These are phyloP conservation scores for Drosophila mayri DNA, from an alignment of 1,140 invertebrate genomes.

Conservation along the genomic window DNA sequence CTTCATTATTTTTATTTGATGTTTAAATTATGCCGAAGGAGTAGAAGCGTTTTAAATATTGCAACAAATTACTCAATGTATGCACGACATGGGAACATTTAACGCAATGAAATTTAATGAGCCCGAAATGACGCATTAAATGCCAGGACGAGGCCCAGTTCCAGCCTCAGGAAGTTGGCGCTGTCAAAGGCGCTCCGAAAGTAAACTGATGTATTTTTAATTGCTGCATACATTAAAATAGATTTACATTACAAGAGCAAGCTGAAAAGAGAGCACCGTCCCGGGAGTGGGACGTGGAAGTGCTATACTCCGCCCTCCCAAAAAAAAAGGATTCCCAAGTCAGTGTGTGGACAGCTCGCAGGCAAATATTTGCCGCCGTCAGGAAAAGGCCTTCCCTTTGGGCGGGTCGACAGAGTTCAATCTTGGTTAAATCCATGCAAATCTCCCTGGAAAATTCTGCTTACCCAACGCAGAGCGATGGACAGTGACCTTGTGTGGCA, in stretches of 20 bases:
- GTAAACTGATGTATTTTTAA: slow-evolving; percentile 76
- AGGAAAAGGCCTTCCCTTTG: slow-evolving; percentile 36
- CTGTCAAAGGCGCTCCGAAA: slow-evolving; percentile 37
- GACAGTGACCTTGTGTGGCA: slow-evolving; percentile 35
- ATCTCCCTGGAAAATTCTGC: slow-evolving; percentile 33
- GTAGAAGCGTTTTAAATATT: slow-evolving; percentile 30
- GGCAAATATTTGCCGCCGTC: slow-evolving; percentile 65
- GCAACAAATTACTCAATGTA: slow-evolving; percentile 46
- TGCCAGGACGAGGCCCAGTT: slow-evolving; percentile 25
- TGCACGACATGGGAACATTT: slow-evolving; percentile 23
- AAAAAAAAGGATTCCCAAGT: slow-evolving; percentile 32
- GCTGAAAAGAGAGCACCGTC: slow-evolving; percentile 19
- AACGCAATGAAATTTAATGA: slow-evolving; percentile 71
- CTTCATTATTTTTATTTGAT: slow-evolving; percentile 43
- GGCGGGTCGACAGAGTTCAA: slow-evolving; percentile 32
- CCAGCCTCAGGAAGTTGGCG: slow-evolving; percentile 17
- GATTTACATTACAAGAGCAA: slow-evolving; percentile 67
- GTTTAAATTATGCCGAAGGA: slow-evolving; percentile 61
- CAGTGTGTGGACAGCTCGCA: slow-evolving; percentile 38
- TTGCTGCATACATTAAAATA: slow-evolving; percentile 81
- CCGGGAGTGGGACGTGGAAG: not conserved
- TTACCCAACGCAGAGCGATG: slow-evolving; percentile 17
- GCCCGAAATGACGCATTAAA: slow-evolving; percentile 59
- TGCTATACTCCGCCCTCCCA: not conserved
- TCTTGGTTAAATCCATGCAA: slow-evolving; percentile 43